Conservation (phyloP, 2,888 invertebrate species). For the Plagodis pulveraria region DNA sequence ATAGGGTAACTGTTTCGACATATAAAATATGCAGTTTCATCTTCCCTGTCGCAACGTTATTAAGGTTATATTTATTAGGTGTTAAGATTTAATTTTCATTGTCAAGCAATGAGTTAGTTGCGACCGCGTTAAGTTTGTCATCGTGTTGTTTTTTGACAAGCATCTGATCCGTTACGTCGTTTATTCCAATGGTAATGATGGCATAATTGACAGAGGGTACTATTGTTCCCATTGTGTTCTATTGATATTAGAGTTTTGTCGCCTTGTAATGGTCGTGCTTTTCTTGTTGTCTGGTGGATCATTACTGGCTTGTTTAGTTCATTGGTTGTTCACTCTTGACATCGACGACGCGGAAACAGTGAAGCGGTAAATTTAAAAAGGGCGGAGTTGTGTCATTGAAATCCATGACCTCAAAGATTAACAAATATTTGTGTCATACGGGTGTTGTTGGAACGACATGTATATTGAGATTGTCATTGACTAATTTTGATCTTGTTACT, state of each 20-base stretch:
- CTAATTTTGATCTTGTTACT: conserved; percentile 22
- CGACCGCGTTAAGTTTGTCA: conserved; percentile 59
- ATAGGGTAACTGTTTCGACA: conserved; percentile 72
- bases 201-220: conserved; percentile 83
- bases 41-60: conserved; percentile 39
- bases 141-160: conserved; percentile 75
- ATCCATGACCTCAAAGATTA: conserved; percentile 47
- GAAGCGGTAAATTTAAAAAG: conserved; percentile 69
- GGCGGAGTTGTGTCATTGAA: conserved; percentile 71
- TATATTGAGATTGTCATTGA: conserved; percentile 37
- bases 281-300: conserved; percentile 73
- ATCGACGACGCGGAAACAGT: conserved; percentile 36
- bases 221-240: conserved; percentile 82
- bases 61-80: conserved; percentile 50
- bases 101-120: conserved; percentile 42
- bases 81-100: conserved; percentile 59
- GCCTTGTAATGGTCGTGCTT: conserved; percentile 77
- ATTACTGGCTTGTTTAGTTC: conserved; percentile 46
- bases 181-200: conserved; percentile 83
- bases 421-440: conserved; percentile 44
- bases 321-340: conserved; percentile 54
- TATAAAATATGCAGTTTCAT: conserved; percentile 69
- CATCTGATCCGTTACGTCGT: conserved; percentile 79
- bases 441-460: conserved; percentile 34
- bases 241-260: conserved; percentile 82